phyloP scores from a whole-genome alignment of 2,797 vertebrate genomes.

The Champsocephalus gunnari region DNA sequence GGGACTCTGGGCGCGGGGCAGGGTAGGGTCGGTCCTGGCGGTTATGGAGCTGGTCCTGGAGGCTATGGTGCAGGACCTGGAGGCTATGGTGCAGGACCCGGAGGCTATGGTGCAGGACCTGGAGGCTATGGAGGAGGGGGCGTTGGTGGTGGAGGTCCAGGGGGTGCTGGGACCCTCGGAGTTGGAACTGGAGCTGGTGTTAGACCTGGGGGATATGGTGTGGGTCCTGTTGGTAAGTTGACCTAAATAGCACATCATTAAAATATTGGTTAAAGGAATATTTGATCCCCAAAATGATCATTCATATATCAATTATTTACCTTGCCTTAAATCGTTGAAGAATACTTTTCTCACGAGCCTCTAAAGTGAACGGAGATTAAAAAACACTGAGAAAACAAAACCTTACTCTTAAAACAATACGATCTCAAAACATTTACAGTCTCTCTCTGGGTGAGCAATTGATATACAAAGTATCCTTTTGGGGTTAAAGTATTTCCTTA shows the following conservation, averaged over 20 bases:
- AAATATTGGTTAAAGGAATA: conserved; percentile 1
- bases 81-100: conserved; percentile 59
- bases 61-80: conserved; percentile 62
- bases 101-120: conserved; percentile 65
- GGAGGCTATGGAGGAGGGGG: conserved; percentile 30
- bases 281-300: no score
- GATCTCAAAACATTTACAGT: no score
- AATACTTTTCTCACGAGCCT: no score
- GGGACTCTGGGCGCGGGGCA: conserved; percentile 63
- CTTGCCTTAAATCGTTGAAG: no score
- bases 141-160: conserved; percentile 38
- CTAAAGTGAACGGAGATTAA: no score
- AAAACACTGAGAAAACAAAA: no score
- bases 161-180: conserved; percentile 57
- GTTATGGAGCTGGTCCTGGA: conserved; percentile 59
- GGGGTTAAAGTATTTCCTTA: no score
- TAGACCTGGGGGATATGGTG: conserved; percentile 62
- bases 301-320: no score
- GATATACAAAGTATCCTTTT: no score
- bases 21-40: conserved; percentile 55
- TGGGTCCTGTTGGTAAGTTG: conserved; percentile 66
- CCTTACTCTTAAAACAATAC: no score
- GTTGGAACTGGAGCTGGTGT: conserved; percentile 51
- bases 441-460: no score
- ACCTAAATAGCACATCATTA: not conserved